Evolutionary conservation across 2,113 vertebrate species (phyloP), one percentile per base, ranked within the genome.

Genomic region (Prietella phreatophila): DNA sequence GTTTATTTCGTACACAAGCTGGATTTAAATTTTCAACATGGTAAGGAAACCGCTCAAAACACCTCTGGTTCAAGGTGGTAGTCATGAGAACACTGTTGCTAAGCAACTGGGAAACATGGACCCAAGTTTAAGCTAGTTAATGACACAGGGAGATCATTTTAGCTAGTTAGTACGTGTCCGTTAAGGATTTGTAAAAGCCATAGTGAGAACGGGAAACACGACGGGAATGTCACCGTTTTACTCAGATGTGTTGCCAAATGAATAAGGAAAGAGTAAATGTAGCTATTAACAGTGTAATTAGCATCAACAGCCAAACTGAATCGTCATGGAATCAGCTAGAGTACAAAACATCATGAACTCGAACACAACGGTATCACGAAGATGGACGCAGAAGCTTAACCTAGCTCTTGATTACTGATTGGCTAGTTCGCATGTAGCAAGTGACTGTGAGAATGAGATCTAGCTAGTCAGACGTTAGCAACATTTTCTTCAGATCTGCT

Each of bases 31-130:
- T 81, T 36, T 55, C 3, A 56, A 20, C 27, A 33, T 53, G 76
- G 1, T 8, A 55, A 55, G 17, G 27, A 79, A 78, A 55, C 55
- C 2, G 13, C 15, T 55, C 4, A 5, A 56, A 55, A 80, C n/a
- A 58, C 13, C 50, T 78, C 10, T 6, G 42, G 5, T 78, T 33
- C 8, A 56, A 58, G 17, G 53, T 1, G 53, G 78, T 33, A 56
- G n/a, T 80, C 27, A 81, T 81, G 78, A 81, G 53, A 81, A 56
- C 55, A 82, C 56, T 22, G 56, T 36, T 60, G 80, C 80, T 82
- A 39, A 60, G 33, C 56, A 39, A 22, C 56, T 33, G 8, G 76
- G 50, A 55, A 76, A 42, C 2, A 73, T 8, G 10, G 10, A 47
- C 39, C 73, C 42, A 79, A 9, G 17, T 20, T 11, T 33, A 81